These are phyloP conservation scores for Nematolebias whitei DNA, from an alignment of 2,113 vertebrate genomes.

Conservation along the genomic window DNA sequence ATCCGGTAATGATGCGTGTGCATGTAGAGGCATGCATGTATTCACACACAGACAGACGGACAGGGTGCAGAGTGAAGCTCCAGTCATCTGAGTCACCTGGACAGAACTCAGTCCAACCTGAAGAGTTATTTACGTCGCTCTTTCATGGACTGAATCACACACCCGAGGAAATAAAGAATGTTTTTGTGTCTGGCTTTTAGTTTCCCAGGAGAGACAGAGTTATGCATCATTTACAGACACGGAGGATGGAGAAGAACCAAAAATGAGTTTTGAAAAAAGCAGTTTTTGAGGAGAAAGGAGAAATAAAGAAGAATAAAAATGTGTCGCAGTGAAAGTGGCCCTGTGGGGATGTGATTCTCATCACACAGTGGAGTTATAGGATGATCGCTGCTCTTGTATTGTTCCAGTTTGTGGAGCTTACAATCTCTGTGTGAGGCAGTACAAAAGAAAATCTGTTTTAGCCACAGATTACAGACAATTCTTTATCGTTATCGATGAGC, in stretches of 20 bases:
- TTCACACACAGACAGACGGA: background rate
- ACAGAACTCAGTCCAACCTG: slow-evolving; percentile 3
- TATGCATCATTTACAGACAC: slow-evolving; percentile 45
- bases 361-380: slow-evolving; percentile 6
- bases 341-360: slow-evolving; percentile 18
- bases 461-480: background rate
- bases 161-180: slow-evolving; percentile 53
- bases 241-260: slow-evolving; percentile 18
- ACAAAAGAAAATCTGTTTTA: no score
- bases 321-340: slow-evolving; percentile 19
- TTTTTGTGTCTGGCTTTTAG: slow-evolving; percentile 39
- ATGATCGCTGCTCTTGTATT: background rate
- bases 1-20: slow-evolving; percentile 23
- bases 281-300: background rate
- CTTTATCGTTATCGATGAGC: background rate
- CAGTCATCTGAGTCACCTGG: slow-evolving; percentile 34
- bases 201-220: slow-evolving; percentile 26
- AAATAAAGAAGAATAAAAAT: slow-evolving; percentile 20
- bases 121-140: slow-evolving; percentile 29
- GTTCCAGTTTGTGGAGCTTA: no score
- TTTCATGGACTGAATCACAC: slow-evolving; percentile 45
- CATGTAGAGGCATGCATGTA: slow-evolving; percentile 19
- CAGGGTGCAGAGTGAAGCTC: slow-evolving; percentile 29
- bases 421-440: no score
- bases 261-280: background rate